A percentile compares a stretch with the other conserved stretches of the same genome.
These are phyloP conservation scores for Cerceris rybyensis DNA, from an alignment of 2,888 invertebrate species.

Conservation along the genomic window DNA sequence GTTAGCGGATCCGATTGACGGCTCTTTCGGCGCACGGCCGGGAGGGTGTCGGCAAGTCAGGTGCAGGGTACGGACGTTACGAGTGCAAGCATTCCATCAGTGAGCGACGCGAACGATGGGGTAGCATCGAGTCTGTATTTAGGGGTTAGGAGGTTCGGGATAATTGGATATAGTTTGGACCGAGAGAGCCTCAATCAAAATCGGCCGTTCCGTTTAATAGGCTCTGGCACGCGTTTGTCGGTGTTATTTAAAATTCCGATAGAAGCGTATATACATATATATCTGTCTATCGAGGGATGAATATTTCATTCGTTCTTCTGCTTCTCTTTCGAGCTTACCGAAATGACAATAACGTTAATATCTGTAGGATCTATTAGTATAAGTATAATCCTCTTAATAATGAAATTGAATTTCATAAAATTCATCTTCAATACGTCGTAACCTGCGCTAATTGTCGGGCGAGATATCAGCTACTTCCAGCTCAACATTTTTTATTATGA, in stretches of 20 bases:
- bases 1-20: slow-evolving; percentile 77
- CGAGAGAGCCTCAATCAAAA: not conserved
- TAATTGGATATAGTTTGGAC: not conserved
- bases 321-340: no score
- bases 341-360: no score
- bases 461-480: slow-evolving; percentile 39
- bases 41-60: slow-evolving; percentile 67
- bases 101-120: slow-evolving; percentile 11
- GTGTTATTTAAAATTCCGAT: no score
- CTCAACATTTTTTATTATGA: slow-evolving; percentile 45
- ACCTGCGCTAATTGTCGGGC: slow-evolving; percentile 8
- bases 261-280: no score
- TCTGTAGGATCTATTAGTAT: no score
- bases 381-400: slow-evolving; percentile 6
- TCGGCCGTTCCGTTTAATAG: not conserved
- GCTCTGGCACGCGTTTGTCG: not conserved
- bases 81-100: slow-evolving; percentile 28
- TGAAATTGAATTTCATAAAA: not conserved
- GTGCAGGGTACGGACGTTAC: slow-evolving; percentile 34
- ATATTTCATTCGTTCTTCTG: no score
- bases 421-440: not conserved
- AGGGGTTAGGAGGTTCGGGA: not conserved
- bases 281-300: no score
- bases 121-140: not conserved
- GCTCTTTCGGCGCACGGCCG: slow-evolving; percentile 66